These are phyloP conservation scores for Phania funesta DNA, from an alignment of 2,888 invertebrate genomes.

Conservation along the genomic window DNA sequence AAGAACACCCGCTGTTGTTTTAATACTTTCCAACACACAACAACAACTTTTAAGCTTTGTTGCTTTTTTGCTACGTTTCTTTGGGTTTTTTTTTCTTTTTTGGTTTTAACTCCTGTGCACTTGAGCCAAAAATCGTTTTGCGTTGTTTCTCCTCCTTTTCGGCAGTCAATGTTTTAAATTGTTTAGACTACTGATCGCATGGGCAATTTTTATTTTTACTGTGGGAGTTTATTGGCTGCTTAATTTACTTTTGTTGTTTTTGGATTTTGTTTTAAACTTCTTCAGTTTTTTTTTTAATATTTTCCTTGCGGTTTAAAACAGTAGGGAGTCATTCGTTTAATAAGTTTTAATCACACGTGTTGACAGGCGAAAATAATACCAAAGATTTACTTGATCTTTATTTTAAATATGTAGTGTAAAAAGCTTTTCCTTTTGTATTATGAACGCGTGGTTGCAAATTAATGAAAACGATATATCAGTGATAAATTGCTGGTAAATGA, in stretches of 20 bases:
- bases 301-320: slow-evolving; percentile 27
- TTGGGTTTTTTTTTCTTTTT: not conserved
- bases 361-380: slow-evolving; percentile 66
- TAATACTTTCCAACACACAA: slow-evolving; percentile 55
- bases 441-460: slow-evolving; percentile 32
- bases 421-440: slow-evolving; percentile 59
- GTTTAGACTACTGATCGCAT: slow-evolving; percentile 61
- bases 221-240: slow-evolving; percentile 66
- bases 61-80: not conserved
- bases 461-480: slow-evolving; percentile 29
- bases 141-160: not conserved
- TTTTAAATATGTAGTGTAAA: slow-evolving; percentile 48
- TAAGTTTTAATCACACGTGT: slow-evolving; percentile 69
- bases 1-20: slow-evolving; percentile 68
- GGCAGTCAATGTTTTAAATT: slow-evolving; percentile 57
- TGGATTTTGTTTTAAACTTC: not conserved
- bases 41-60: slow-evolving; percentile 36
- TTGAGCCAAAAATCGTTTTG: slow-evolving; percentile 9
- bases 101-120: not conserved
- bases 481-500: slow-evolving; percentile 59
- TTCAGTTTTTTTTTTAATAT: slow-evolving; percentile 3
- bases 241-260: not conserved
- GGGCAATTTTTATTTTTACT: slow-evolving; percentile 54
- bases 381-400: slow-evolving; percentile 47
- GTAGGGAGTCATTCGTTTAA: slow-evolving; percentile 67